Conservation (phyloP, 1,140 invertebrate species). For the Gryon sp. region DNA sequence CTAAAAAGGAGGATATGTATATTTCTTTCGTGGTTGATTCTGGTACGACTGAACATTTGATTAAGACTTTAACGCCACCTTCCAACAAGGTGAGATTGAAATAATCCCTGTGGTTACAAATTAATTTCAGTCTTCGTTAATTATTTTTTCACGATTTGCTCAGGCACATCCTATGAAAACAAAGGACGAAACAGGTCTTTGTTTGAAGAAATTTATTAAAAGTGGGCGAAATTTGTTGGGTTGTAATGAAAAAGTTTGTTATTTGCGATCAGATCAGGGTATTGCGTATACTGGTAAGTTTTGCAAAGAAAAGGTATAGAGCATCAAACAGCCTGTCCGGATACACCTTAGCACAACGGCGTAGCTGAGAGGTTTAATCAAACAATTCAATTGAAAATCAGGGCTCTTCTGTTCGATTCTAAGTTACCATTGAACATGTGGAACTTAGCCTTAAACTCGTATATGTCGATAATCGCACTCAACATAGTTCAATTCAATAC, state of each 20-base stretch:
- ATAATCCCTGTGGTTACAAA: neutral
- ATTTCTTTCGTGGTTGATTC: too few species aligned
- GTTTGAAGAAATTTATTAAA: neutral
- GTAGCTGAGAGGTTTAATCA: constrained; percentile 70
- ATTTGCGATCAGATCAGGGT: neutral
- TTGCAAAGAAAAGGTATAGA: neutral
- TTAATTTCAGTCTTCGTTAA: neutral
- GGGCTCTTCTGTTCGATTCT: constrained; percentile 65
- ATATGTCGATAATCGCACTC: neutral
- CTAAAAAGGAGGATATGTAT: too few species aligned
- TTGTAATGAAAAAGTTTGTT: neutral
- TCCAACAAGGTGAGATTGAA: too few species aligned
- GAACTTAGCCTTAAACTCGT: constrained; percentile 60
- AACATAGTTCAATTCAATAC: neutral
- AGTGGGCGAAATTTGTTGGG: neutral
- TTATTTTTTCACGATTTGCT: neutral
- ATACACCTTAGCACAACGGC: neutral
- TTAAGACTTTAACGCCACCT: neutral
- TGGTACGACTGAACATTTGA: neutral
- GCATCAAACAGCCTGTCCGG: neutral
- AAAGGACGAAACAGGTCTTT: neutral
- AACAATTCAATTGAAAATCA: constrained; percentile 64
- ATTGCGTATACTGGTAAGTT: neutral
- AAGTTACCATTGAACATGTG: constrained; percentile 65
- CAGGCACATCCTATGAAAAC: neutral